These are phyloP conservation scores for Littorina saxatilis DNA, from an alignment of 1,140 invertebrate species.

Conservation along the genomic window DNA sequence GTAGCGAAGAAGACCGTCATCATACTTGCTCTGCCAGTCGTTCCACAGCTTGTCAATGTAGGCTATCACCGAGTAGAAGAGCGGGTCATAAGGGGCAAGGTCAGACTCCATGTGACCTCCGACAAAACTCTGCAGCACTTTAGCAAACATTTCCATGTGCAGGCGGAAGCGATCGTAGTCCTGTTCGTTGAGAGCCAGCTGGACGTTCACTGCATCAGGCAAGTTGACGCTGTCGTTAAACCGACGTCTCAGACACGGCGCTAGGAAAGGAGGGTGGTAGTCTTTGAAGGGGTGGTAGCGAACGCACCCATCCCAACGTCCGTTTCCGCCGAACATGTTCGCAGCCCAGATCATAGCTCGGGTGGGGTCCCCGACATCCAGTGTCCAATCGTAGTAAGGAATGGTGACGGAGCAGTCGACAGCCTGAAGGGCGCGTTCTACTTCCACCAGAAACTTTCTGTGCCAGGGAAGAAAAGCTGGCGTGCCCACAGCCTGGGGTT, in stretches of 20 bases:
- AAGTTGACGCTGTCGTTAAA: slow-evolving; percentile 60
- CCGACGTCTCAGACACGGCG: slow-evolving; percentile 61
- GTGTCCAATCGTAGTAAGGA: slow-evolving; percentile 70
- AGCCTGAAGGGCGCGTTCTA: slow-evolving; percentile 60
- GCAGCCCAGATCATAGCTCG: slow-evolving; percentile 62
- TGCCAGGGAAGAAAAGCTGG: slow-evolving; percentile 64
- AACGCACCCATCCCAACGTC: slow-evolving; percentile 60
- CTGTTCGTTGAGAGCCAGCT: slow-evolving; percentile 58
- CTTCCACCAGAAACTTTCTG: slow-evolving; percentile 58
- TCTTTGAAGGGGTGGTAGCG: slow-evolving; percentile 65
- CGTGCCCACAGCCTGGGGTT: slow-evolving; percentile 61
- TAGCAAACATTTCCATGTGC: slow-evolving; percentile 57
- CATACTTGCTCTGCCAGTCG: slow-evolving; percentile 60
- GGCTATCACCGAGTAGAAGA: slow-evolving; percentile 62
- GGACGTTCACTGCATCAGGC: slow-evolving; percentile 64
- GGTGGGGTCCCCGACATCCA: slow-evolving; percentile 59
- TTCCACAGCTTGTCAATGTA: slow-evolving; percentile 68
- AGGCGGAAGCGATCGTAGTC: slow-evolving; percentile 59
- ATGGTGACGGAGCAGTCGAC: slow-evolving; percentile 63
- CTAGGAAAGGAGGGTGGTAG: slow-evolving; percentile 57
- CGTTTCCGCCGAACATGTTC: slow-evolving; percentile 67
- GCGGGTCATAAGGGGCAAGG: slow-evolving; percentile 63
- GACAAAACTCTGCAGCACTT: slow-evolving; percentile 60
- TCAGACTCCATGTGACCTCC: slow-evolving; percentile 66
- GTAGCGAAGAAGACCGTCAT: slow-evolving; percentile 51